These are phyloP conservation scores for Acrobasis suavella DNA, from an alignment of 2,888 invertebrate species.

Conservation along the genomic window DNA sequence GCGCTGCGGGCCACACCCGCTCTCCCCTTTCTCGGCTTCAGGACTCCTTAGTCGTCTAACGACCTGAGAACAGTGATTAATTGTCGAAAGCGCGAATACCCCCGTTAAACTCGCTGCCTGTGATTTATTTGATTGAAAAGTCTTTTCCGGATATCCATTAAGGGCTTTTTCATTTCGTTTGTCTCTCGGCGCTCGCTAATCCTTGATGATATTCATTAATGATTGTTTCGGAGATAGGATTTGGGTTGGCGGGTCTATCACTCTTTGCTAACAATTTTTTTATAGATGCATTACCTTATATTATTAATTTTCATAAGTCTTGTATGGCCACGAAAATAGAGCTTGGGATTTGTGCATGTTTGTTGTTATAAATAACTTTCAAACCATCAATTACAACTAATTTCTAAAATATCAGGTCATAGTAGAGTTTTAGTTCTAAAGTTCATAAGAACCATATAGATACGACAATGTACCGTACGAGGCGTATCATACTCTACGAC, in stretches of 20 bases:
- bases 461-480: too few relatives aligned
- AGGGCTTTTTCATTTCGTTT: slow-evolving; percentile 54
- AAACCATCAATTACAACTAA: too few relatives aligned
- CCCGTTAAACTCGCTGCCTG: slow-evolving; percentile 54
- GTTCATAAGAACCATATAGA: too few relatives aligned
- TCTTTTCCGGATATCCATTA: slow-evolving; percentile 62
- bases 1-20: slow-evolving; percentile 70
- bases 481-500: too few relatives aligned
- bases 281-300: background rate
- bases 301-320: too few relatives aligned
- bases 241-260: slow-evolving; percentile 20
- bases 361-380: too few relatives aligned
- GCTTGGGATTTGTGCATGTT: too few relatives aligned
- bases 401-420: too few relatives aligned
- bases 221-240: slow-evolving; percentile 28
- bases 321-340: too few relatives aligned
- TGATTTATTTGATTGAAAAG: slow-evolving; percentile 75
- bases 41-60: slow-evolving; percentile 65
- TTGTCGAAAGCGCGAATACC: slow-evolving; percentile 58
- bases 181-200: slow-evolving; percentile 39
- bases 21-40: slow-evolving; percentile 66
- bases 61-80: slow-evolving; percentile 77
- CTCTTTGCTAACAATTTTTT: background rate
- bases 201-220: slow-evolving; percentile 40
- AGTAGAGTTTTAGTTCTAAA: too few relatives aligned